Base-by-base conservation (phyloP, 2,888 invertebrate species). In the Brassicogethes aeneus region DNA sequence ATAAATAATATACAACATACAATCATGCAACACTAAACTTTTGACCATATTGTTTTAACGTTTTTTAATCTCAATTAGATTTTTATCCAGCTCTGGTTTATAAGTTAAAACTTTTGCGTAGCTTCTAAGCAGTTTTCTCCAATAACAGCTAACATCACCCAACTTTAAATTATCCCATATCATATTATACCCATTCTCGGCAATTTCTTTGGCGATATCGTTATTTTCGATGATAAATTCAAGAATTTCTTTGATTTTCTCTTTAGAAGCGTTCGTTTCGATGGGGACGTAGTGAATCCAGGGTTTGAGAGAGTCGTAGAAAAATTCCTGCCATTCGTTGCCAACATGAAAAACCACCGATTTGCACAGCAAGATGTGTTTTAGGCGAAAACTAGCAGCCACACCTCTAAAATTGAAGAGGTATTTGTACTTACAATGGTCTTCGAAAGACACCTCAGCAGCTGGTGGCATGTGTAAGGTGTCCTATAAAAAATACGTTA, bases 221-320 rank as follows among this genome's bases (percentile, higher is more conserved):
- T 94, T 89, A 66, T 95, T 79, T 40, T 77, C 69, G 53, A 73
- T 74, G 15, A 85, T 86, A 71, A 88, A 96, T 34, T 77, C 64
- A 3, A 96, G 69, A 15, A 91, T 65, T 35, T 78, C 73, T 54
- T 76, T 73, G n/a, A 92, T 74, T 49, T 90, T 79, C 32, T 78
- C 70, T 65, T 82, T 73, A 15, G 70, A 76, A 16, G 80, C 79
- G 47, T 74, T 75, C 3, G 76, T 60, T 32, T 65, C 69, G 1
- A 97, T 77, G 0, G 96, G 96, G 49, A 97, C 76, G 64, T 92
- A 97, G 69, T 97, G 96, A 31, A 93, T 78, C 96, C 96, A 96
- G 0, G 95, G 94, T 64, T 85, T 86, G 57, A 97, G 68, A 7
- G 83, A 78, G 2, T 82, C 76, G 62, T 97, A 97, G 67, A 92